Evolutionary conservation across 2,797 vertebrate species (phyloP).

Genomic region (Cossypha heuglini): DNA sequence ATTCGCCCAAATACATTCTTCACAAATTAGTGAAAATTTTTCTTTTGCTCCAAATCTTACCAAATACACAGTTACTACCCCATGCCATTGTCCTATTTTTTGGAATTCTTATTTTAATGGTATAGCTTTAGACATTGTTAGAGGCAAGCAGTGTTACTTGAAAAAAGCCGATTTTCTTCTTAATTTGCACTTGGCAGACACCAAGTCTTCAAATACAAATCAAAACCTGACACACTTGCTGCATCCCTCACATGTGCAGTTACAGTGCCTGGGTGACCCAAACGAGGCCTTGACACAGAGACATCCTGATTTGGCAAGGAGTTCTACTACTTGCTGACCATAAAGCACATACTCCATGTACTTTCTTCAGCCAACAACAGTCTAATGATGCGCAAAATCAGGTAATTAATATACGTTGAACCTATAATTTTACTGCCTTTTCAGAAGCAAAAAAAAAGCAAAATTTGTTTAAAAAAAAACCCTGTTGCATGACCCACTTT

Average conservation of each 20-base stretch:
- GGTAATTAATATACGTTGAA: neutral
- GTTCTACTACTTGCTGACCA: neutral
- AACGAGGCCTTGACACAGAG: neutral
- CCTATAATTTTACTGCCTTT: neutral
- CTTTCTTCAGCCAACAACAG: neutral
- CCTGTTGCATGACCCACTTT: neutral
- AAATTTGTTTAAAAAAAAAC: neutral
- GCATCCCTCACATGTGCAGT: fast-evolving
- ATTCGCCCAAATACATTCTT: neutral
- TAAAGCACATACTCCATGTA: neutral
- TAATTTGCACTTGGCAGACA: neutral
- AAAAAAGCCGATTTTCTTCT: neutral
- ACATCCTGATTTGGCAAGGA: neutral
- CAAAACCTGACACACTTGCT: neutral
- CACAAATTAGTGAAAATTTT: neutral
- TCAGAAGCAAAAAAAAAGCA: neutral
- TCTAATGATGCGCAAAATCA: neutral
- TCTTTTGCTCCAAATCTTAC: neutral
- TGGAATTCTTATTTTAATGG: neutral
- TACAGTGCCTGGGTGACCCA: neutral
- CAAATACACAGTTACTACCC: neutral
- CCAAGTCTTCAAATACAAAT: neutral
- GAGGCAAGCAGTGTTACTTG: neutral
- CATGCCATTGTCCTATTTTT: neutral
- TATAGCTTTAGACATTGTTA: neutral